Percentiles rank a stretch among this genome's conserved stretches.
Conservation (phyloP, 2,113 vertebrate genomes). For the Narcine bancroftii region DNA sequence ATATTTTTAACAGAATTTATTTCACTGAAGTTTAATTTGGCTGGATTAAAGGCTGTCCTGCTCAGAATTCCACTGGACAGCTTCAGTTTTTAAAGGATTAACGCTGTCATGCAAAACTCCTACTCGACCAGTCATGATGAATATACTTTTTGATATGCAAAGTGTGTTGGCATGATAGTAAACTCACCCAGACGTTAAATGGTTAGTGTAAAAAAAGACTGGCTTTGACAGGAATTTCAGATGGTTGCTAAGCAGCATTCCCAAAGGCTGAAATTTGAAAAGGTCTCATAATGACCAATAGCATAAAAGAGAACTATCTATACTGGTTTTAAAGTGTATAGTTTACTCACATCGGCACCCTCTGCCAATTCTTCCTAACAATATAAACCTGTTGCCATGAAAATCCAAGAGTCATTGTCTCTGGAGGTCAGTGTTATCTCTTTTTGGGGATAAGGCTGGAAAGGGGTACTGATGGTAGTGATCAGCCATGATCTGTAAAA, state of each 20-base stretch:
- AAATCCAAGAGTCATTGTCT: neutral
- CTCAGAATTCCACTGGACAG: neutral
- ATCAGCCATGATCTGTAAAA: too few relatives aligned
- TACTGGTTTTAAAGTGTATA: neutral
- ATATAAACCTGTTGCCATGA: too few relatives aligned
- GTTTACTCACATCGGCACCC: neutral
- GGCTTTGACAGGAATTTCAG: neutral
- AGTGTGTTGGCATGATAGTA: neutral
- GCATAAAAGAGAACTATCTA: neutral
- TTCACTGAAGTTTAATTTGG: neutral
- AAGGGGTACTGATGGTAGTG: too few relatives aligned
- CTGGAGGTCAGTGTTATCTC: neutral
- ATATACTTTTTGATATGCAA: neutral
- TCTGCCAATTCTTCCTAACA: neutral
- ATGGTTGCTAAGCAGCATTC: conserved; percentile 1
- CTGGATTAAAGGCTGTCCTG: too few relatives aligned
- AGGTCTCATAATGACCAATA: neutral
- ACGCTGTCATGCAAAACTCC: neutral
- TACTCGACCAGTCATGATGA: neutral
- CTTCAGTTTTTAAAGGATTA: neutral
- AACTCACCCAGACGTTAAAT: neutral
- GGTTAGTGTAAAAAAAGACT: neutral
- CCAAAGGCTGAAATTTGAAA: neutral
- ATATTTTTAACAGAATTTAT: neutral
- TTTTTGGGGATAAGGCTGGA: neutral